Conservation (phyloP, 2,113 vertebrate species). For the Microcebus griseorufus region DNA sequence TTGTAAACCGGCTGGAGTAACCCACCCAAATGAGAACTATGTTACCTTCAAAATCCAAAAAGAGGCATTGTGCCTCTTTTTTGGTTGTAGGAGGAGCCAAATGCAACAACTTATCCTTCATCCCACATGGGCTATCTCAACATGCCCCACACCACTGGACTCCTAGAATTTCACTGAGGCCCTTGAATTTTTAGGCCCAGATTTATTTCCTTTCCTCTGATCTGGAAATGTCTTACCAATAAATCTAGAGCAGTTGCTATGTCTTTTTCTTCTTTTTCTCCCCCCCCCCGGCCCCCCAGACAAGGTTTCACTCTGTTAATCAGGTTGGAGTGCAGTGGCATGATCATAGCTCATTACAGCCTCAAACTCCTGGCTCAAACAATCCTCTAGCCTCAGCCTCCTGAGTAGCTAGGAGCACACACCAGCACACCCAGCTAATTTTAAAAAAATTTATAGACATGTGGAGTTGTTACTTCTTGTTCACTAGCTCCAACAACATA, state of each 20-base stretch:
- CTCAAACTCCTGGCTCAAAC: too few species aligned
- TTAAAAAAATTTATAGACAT: too few species aligned
- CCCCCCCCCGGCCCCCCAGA: accelerated
- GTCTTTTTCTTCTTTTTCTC: too few species aligned
- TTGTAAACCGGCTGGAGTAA: background rate
- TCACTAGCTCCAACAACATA: background rate
- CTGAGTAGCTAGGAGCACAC: too few species aligned
- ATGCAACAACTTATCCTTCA: background rate
- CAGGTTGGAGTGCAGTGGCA: too few species aligned
- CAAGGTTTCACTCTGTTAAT: too few species aligned
- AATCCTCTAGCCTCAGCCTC: too few species aligned
- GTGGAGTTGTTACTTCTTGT: background rate
- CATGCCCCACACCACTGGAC: background rate
- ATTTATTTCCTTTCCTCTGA: background rate
- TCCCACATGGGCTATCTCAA: background rate
- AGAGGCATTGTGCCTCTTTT: background rate
- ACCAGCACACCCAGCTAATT: too few species aligned
- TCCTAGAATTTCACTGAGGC: background rate
- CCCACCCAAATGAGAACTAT: background rate
- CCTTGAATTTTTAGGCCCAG: background rate
- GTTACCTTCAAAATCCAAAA: background rate
- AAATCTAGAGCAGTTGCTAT: background rate
- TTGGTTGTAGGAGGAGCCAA: background rate
- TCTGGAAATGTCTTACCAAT: background rate
- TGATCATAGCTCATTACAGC: too few species aligned